Percentiles rank a stretch among this genome's conserved stretches.
phyloP scores from a whole-genome alignment of 2,113 vertebrate species.

The Myodes glareolus region DNA sequence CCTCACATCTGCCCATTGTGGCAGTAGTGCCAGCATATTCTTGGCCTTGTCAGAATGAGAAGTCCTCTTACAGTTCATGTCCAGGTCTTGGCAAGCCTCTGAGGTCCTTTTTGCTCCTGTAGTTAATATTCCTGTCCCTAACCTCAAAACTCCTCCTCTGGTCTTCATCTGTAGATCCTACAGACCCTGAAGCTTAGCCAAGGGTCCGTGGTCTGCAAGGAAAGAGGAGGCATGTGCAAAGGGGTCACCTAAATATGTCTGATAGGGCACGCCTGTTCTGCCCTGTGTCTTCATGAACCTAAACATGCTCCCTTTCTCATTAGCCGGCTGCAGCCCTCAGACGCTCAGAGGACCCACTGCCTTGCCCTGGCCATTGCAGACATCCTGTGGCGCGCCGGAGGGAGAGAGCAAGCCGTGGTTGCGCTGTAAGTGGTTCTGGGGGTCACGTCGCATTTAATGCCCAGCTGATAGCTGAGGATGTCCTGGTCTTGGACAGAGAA shows the following conservation, averaged over 20 bases:
- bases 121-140: not conserved
- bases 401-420: conserved; percentile 87
- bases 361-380: conserved; percentile 90
- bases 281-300: not conserved
- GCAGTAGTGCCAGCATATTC: fast-evolving
- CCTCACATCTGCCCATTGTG: not conserved
- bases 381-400: conserved; percentile 94
- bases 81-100: not conserved
- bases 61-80: not conserved
- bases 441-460: not conserved
- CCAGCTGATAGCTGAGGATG: not conserved
- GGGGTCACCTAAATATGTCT: not conserved
- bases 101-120: not conserved
- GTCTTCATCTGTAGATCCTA: not conserved
- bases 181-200: not conserved
- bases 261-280: fast-evolving
- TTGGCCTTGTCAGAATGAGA: not conserved
- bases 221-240: not conserved
- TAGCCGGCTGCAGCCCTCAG: conserved; percentile 85
- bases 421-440: conserved; percentile 89
- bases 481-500: not conserved
- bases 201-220: not conserved
- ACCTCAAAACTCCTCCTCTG: not conserved
- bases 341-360: conserved; percentile 86
- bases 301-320: not conserved